phyloP scores from a whole-genome alignment of 2,888 invertebrate genomes.

The Acanthosepion esculentum region DNA sequence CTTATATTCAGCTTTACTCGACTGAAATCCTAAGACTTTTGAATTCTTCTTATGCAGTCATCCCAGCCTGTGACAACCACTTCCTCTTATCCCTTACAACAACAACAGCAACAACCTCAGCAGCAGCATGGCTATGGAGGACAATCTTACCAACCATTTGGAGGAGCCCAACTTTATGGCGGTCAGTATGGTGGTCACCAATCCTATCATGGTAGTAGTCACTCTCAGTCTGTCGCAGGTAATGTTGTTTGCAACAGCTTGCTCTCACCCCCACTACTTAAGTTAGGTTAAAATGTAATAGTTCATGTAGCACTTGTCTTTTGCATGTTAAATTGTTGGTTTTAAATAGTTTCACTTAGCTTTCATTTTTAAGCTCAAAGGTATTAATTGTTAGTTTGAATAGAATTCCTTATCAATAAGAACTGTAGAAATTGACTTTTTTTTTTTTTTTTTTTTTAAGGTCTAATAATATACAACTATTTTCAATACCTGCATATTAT shows the following conservation, averaged over 20 bases:
- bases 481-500: background rate
- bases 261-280: background rate
- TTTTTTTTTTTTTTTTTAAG: background rate
- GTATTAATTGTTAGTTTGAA: no score
- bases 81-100: conserved; percentile 55
- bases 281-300: conserved; percentile 1
- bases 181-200: conserved; percentile 51
- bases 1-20: no score
- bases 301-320: no score
- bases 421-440: background rate
- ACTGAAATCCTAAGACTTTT: no score
- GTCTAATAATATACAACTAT: background rate
- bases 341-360: no score
- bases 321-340: no score
- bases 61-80: conserved; percentile 67
- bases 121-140: conserved; percentile 43
- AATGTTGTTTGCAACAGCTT: conserved; percentile 34
- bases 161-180: conserved; percentile 57
- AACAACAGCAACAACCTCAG: conserved; percentile 53
- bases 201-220: conserved; percentile 39
- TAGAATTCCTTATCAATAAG: no score
- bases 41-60: conserved; percentile 60
- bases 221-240: conserved; percentile 44
- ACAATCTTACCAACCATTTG: conserved; percentile 66
- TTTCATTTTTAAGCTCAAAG: no score